Evolutionary conservation across 2,113 vertebrate genomes (phyloP), one percentile per base, ranked within the genome.

Genomic region (Chlamydotis undulata): DNA sequence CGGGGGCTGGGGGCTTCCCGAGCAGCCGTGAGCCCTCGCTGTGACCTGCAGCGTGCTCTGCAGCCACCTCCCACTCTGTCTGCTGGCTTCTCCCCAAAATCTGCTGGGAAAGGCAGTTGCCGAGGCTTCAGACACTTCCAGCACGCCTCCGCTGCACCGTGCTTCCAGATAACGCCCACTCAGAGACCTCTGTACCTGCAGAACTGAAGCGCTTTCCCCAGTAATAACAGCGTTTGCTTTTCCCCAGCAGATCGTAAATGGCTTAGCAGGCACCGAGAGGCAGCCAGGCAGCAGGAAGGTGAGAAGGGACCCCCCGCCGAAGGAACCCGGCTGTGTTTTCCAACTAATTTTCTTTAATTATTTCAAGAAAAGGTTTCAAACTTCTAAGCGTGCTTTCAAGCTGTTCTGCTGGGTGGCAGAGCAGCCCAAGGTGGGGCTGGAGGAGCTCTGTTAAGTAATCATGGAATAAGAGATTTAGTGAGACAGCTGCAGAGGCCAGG

Each of bases 81-180:
- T 50, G 16, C 68, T 63, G 74, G 16, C 18, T 43, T 65, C 10
- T 71, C n/a, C 57, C 52, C 45, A 41, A 19, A 47, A 65, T 25
- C 45, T 43, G 37, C 49, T 2, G 5, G 43, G 74, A 19, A 68
- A 41, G 45, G 61, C 21, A 49, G 56, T 45, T 70, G 77, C 65
- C 0, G 9, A 60, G 63, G 9, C 79, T 80, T 41, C 49, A 53
- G 50, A 41, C 13, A 2, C 45, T 47, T 74, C 49, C 25, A 74
- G 13, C 59, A 57, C 7, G 2, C 8, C 71, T 43, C 74, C 0
- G 2, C 52, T 25, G 31, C 8, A 7, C 70, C 2, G 5, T 28
- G 18, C 74, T 69, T 39, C 35, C 60, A 43, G 33, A 31, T 19
- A 52, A 75, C 43, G 2, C 68, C n/a, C 37, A 12, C 47, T 41